phyloP scores from a whole-genome alignment of 1,140 invertebrate species.

The Rhyzopertha dominica region DNA sequence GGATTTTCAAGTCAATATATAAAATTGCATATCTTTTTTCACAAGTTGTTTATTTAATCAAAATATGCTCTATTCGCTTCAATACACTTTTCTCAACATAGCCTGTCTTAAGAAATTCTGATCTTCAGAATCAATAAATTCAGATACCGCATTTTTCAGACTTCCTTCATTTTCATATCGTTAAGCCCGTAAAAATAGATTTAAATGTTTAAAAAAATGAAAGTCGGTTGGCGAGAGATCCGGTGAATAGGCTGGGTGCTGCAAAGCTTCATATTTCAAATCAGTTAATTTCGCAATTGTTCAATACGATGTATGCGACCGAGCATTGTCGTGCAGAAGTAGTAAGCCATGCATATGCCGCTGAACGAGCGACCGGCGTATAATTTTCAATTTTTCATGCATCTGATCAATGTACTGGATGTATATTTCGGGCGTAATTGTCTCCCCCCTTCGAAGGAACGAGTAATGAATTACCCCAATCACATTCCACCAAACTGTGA shows the following conservation, averaged over 20 bases:
- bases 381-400: conserved; percentile 1
- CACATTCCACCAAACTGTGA: conserved; percentile 4
- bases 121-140: too few species aligned
- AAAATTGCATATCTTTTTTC: too few species aligned
- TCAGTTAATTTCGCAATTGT: conserved; percentile 3
- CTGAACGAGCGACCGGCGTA: not conserved
- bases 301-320: not conserved
- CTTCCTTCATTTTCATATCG: too few species aligned
- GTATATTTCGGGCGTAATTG: not conserved
- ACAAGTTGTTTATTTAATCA: too few species aligned
- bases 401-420: not conserved
- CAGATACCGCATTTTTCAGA: too few species aligned
- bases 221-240: too few species aligned
- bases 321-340: conserved; percentile 1
- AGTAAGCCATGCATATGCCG: conserved; percentile 1
- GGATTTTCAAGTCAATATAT: too few species aligned
- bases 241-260: not conserved
- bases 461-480: conserved; percentile 5
- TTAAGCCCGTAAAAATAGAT: too few species aligned
- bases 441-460: not conserved
- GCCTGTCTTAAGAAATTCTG: too few species aligned
- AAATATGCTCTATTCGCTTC: too few species aligned
- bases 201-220: too few species aligned
- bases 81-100: too few species aligned
- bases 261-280: conserved; percentile 1